Base-by-base conservation (phyloP, 2,888 invertebrate genomes). In the Parnassius mnemosyne region DNA sequence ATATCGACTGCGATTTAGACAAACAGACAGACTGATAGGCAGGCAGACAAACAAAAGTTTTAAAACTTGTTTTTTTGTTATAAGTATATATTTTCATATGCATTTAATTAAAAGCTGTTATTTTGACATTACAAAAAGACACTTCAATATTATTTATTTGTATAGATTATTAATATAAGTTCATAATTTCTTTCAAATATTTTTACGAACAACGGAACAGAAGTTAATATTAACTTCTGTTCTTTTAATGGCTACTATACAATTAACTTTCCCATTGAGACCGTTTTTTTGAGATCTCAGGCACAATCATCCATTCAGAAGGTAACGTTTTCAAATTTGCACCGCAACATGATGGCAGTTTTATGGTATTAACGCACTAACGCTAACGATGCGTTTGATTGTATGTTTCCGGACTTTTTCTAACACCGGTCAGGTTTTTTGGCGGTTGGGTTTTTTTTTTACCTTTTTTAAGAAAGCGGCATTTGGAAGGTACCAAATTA, bases 371-470 rank as follows among this genome's bases (percentile, higher is more conserved):
- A 78, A 78, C 72, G 75, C 78, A 81, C 85, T 85, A 83, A 78
- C 68, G 75, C 80, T 86, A 89, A 88, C 84, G 84, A 85, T 80
- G 77, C 78, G 73, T 78, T 73, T 71, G 80, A 85, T 83, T 76
- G 80, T 69, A 68, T 61, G 78, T 77, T 84, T 85, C 87, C 84
- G 81, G 79, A 68, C 70, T 77, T 77, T 65, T 68, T 78, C 79
- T 71, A 62, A 58, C 58, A 60, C 56, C 43, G 13, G 49, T 49
- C 49, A 51, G 57, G 43, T 56, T 65, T 66, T 67, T 60, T 51
- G 47, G 47, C n/a, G 52, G 13, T 13, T 13, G 9, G 2, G 20
- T 13, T 13, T 49, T 47, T 13, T 47, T 49, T 49, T 3, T 49
- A 16, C 0, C 1, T 34, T 49, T 49, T 49, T 11, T 49, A 9